Percentiles rank a stretch among this genome's conserved stretches.
Conservation (phyloP, 2,888 invertebrate genomes). For the Drosophila kanekoi region DNA sequence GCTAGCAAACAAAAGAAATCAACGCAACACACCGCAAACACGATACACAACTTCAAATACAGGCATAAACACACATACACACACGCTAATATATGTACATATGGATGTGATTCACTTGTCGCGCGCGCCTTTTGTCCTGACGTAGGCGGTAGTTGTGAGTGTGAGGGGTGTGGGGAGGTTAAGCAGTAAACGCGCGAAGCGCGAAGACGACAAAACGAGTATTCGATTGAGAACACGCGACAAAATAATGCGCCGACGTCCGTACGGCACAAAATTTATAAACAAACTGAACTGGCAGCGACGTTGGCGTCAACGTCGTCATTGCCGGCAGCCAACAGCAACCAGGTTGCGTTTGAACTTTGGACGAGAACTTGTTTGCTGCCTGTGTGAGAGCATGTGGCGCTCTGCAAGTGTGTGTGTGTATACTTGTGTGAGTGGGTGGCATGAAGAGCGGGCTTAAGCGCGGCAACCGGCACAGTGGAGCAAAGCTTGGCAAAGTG, state of each 20-base stretch:
- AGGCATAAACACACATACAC: conserved; percentile 37
- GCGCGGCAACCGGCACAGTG: conserved; percentile 38
- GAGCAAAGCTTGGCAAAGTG: background rate
- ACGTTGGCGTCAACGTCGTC: conserved; percentile 35
- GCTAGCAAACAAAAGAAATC: conserved; percentile 73
- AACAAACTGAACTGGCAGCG: conserved; percentile 61
- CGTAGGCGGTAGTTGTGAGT: conserved; percentile 39
- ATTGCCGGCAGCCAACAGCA: conserved; percentile 56
- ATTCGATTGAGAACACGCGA: conserved; percentile 21
- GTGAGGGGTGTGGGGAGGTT: conserved; percentile 18
- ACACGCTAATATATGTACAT: conserved; percentile 12
- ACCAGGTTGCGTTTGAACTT: conserved; percentile 62
- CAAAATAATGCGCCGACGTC: conserved; percentile 50
- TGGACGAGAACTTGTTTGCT: conserved; percentile 60
- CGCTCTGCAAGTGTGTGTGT: background rate
- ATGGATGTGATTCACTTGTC: conserved; percentile 67
- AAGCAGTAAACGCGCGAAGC: conserved; percentile 46
- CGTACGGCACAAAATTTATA: conserved; percentile 67
- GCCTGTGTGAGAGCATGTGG: conserved; percentile 6
- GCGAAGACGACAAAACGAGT: conserved; percentile 37
- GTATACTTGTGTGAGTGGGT: conserved; percentile 53
- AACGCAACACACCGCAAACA: conserved; percentile 59
- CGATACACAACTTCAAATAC: conserved; percentile 53
- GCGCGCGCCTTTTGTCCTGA: conserved; percentile 47
- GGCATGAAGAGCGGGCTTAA: conserved; percentile 25